Evolutionary conservation across 2,888 invertebrate genomes (phyloP), one percentile per base, ranked within the genome.

Genomic region (Lathronympha strigana): DNA sequence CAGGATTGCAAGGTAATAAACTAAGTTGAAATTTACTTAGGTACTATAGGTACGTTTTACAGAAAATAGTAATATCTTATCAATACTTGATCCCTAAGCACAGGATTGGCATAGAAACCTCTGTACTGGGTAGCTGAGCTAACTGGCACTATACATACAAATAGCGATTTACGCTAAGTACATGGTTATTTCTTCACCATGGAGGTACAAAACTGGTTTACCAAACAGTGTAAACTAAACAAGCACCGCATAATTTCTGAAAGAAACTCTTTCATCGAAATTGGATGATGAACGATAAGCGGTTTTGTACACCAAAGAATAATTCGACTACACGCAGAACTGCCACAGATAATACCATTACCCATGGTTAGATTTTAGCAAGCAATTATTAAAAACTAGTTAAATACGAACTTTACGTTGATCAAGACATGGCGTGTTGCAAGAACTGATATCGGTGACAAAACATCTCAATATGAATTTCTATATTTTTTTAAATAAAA

Each of bases 221-320:
- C 69, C 81, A 71, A 75, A 71, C 79, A 78, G 76, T 81, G 83
- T 80, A 83, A 84, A 84, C 78, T 83, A 83, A 83, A 81, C 72
- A 75, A 72, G 68, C 74, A 76, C 80, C 77, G 78, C 77, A 82
- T 79, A 78, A 78, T 81, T 82, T 79, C 74, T 76, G 74, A 73
- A 72, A 61, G 73, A 67, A 74, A 64, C 77, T 76, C 77, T 83
- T 81, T 81, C 74, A 70, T 75, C 76, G 77, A 83, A 87, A 86
- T 84, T 86, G 82, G 81, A 84, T 85, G 86, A 86, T 87, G 76
- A 74, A 77, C 75, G 76, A 70, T 72, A 71, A 68, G 72, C 67
- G 71, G 62, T 53, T 47, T 51, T 28, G 36, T 28, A 45, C n/a
- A 2, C 2, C 21, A 51, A 33, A 51, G 36, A 64, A 60, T 60